Conservation (phyloP, 2,888 invertebrate species). For the Epistrophe grossulariae region DNA sequence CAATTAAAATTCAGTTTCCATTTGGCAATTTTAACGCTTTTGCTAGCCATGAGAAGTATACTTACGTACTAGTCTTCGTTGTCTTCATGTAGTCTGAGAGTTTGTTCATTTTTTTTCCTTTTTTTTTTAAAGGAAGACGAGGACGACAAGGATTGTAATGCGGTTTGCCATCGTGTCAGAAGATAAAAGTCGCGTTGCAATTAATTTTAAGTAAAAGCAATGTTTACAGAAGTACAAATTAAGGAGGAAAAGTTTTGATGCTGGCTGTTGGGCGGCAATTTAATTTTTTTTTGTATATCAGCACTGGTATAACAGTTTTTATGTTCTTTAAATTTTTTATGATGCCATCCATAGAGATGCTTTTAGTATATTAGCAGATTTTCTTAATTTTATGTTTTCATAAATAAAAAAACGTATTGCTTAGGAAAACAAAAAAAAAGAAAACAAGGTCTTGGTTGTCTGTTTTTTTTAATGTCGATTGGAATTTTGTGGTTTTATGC, state of each 20-base stretch:
- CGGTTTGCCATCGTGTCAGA: constrained; percentile 67
- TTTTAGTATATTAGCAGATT: constrained; percentile 57
- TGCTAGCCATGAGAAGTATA: constrained; percentile 13
- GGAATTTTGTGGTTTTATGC: not conserved
- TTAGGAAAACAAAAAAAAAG: not conserved
- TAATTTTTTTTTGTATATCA: constrained; percentile 28
- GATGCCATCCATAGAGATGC: constrained; percentile 3
- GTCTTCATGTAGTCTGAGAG: constrained; percentile 39
- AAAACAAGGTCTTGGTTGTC: not conserved
- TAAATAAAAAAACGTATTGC: not conserved
- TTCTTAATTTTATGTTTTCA: constrained; percentile 44
- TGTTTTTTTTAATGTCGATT: not conserved
- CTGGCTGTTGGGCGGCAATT: constrained; percentile 42
- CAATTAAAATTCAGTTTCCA: constrained; percentile 71
- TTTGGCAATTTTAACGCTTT: constrained; percentile 58
- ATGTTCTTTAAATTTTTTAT: constrained; percentile 48
- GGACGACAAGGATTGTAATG: constrained; percentile 69
- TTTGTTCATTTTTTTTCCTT: constrained; percentile 35
- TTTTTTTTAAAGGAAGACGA: constrained; percentile 22
- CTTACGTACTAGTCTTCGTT: not conserved
- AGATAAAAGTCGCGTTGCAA: constrained; percentile 73
- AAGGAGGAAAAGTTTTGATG: constrained; percentile 45
- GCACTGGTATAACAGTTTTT: constrained; percentile 77
- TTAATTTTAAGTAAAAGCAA: constrained; percentile 72
- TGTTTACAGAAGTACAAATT: constrained; percentile 71